Evolutionary conservation across 2,888 invertebrate species (phyloP), one percentile per base, ranked within the genome.

Genomic region (Monopis laevigella): DNA sequence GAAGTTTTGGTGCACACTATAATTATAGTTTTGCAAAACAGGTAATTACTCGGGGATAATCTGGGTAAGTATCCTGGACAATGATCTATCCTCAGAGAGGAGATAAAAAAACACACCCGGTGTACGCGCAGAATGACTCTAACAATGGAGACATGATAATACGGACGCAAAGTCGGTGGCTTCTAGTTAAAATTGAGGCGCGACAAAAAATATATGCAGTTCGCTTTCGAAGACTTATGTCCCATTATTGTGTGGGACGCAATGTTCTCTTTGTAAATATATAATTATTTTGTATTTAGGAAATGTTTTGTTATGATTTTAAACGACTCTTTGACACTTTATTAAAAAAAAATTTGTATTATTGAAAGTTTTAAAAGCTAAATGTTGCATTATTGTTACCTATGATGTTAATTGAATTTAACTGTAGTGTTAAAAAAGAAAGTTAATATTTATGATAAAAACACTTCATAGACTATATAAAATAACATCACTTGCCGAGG

Each of bases 151-250:
- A 58, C 51, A 28, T 63, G 61, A 66, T 72, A 73, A 72, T 69
- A 72, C 70, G 67, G 73, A 69, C 69, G 64, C 54, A 60, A 77
- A 77, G 77, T 75, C 75, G 78, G 75, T 75, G 77, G 78, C 77
- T 78, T 77, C 75, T 74, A 71, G 71, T 70, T 56, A 58, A 55
- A 62, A 63, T 62, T 57, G 61, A 56, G 52, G 55, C 50, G 42
- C 18, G 24, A 48, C 57, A 67, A 73, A 74, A 69, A 69, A 60
- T 45, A 12, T 10, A 40, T 18, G 32, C 17, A 32, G 17, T 32
- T 14, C 17, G 16, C 17, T 32, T 32, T 32, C 14, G 17, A 32
- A 32, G 32, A 17, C 17, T 32, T 12, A 12, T 12, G 11, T 30
- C 2, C 32, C 17, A 32, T 32, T 6, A 32, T 32, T 32, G 32